Evolutionary conservation across 1,140 invertebrate species (phyloP).

Genomic region (Batillaria attramentaria): DNA sequence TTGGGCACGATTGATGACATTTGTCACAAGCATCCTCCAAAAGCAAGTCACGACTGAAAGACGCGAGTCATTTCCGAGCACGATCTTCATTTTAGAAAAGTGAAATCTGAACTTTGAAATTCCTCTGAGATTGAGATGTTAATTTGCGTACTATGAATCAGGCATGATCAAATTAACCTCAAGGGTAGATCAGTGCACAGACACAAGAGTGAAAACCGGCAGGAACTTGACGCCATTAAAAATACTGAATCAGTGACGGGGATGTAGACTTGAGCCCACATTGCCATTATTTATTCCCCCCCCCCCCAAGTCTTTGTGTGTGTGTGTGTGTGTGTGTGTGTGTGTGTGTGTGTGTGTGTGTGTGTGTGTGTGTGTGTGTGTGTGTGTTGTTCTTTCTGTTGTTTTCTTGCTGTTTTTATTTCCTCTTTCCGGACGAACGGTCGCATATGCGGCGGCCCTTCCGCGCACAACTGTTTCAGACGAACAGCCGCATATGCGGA

Average conservation of each 20-base stretch:
- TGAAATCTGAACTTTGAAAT: too few species aligned
- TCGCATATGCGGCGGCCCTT: background rate
- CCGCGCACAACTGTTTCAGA: background rate
- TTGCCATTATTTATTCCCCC: background rate
- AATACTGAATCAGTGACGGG: background rate
- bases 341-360: background rate
- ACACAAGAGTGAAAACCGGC: too few species aligned
- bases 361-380: slow-evolving; percentile 20
- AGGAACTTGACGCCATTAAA: too few species aligned
- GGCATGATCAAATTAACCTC: too few species aligned
- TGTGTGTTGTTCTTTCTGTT: background rate
- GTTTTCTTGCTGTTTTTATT: background rate
- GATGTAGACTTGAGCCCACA: background rate
- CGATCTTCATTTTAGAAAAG: too few species aligned
- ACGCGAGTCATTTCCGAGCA: too few species aligned
- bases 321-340: background rate
- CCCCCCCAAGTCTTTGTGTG: background rate
- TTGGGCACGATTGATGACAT: too few species aligned
- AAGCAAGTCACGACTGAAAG: too few species aligned
- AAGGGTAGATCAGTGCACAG: too few species aligned
- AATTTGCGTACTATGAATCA: too few species aligned
- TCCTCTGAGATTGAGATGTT: too few species aligned
- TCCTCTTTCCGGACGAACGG: background rate
- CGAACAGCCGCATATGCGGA: background rate
- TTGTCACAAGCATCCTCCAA: too few species aligned